A percentile compares a stretch with the other conserved stretches of the same genome.
phyloP scores from a whole-genome alignment of 2,888 invertebrate genomes.

The Conops quadrifasciatus region DNA sequence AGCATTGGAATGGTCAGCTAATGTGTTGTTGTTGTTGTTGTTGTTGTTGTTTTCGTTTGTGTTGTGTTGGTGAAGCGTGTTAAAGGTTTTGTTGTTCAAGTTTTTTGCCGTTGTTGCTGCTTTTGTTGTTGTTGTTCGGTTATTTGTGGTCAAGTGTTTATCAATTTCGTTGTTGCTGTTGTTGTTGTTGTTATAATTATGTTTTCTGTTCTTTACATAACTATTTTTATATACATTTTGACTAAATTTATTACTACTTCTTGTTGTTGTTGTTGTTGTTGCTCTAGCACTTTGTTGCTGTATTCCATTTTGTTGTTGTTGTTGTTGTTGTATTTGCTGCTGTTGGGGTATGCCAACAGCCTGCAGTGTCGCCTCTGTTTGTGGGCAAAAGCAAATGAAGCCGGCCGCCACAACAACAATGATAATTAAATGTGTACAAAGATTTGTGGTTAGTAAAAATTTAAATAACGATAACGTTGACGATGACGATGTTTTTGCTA shows the following conservation, averaged over 20 bases:
- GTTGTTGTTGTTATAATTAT: conserved; percentile 24
- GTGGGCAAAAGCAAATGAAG: conserved; percentile 26
- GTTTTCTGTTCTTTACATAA: conserved; percentile 37
- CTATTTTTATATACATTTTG: conserved; percentile 50
- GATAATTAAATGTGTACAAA: conserved; percentile 49
- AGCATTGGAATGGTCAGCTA: conserved; percentile 42
- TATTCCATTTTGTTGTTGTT: conserved; percentile 16
- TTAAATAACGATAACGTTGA: conserved; percentile 25
- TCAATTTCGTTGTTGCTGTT: conserved; percentile 36
- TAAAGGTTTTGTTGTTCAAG: too few species aligned
- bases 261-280: conserved; percentile 32
- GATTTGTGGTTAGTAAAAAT: conserved; percentile 39
- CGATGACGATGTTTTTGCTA: conserved; percentile 32
- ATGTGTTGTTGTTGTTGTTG: conserved; percentile 32
- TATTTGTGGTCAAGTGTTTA: background rate
- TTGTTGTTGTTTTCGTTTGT: conserved; percentile 39
- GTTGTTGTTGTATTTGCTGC: conserved; percentile 11
- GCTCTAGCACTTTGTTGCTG: conserved; percentile 9
- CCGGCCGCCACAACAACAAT: conserved; percentile 35
- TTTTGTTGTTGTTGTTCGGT: background rate
- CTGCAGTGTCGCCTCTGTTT: conserved; percentile 12
- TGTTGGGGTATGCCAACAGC: background rate
- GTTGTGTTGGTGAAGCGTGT: too few species aligned
- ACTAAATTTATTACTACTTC: conserved; percentile 45
- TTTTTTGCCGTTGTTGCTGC: conserved; percentile 34